Evolutionary conservation across 1,140 invertebrate genomes (phyloP).

Genomic region (Drosophila jambulina): DNA sequence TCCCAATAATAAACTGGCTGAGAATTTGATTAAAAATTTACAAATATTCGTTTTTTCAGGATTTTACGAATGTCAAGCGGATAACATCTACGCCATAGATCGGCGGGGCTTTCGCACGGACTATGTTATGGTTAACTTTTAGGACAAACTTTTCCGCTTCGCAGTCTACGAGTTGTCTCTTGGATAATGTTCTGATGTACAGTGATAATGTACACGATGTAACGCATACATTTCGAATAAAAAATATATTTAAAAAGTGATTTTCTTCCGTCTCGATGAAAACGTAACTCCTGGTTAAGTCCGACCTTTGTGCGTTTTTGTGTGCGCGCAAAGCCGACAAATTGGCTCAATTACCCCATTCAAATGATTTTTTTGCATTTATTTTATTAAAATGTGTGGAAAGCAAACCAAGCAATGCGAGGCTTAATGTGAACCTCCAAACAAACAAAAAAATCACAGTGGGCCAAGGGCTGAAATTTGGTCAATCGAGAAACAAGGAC

Average conservation of each 20-base stretch:
- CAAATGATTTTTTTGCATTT: constrained; percentile 79
- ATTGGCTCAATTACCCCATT: constrained; percentile 83
- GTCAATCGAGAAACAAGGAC: background rate
- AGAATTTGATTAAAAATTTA: background rate
- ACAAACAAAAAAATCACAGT: constrained; percentile 52
- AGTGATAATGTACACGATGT: background rate
- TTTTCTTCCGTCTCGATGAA: constrained; percentile 33
- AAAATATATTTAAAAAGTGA: constrained; percentile 27
- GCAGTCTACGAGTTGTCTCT: background rate
- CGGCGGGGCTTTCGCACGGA: constrained; percentile 95
- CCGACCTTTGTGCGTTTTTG: constrained; percentile 51
- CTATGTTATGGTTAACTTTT: constrained; percentile 86
- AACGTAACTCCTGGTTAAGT: constrained; percentile 37
- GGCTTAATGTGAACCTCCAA: constrained; percentile 24
- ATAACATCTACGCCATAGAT: constrained; percentile 97
- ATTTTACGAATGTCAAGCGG: constrained; percentile 94
- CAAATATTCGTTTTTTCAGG: constrained; percentile 41
- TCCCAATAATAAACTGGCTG: background rate
- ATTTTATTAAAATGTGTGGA: constrained; percentile 83
- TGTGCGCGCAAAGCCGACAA: constrained; percentile 60
- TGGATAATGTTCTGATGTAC: background rate
- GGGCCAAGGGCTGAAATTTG: background rate
- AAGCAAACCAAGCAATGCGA: constrained; percentile 65
- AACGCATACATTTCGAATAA: constrained; percentile 24
- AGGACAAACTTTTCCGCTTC: constrained; percentile 13